A percentile compares a stretch with the other conserved stretches of the same genome.
phyloP scores from a whole-genome alignment of 2,888 invertebrate genomes.

The Apoderus coryli region DNA sequence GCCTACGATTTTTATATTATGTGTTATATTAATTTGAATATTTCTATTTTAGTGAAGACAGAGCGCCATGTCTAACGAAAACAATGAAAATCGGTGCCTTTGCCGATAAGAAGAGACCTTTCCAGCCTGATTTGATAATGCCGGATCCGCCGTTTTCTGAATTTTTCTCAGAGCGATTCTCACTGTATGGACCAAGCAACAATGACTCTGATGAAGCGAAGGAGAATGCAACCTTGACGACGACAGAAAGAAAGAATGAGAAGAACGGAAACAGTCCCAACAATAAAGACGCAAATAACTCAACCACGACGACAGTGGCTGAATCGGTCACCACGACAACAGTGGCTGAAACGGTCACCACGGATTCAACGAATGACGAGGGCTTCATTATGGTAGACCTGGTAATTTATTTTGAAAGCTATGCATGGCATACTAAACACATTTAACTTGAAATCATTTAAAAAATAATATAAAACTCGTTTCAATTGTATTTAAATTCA shows the following conservation, averaged over 20 bases:
- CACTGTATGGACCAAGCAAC: slow-evolving; percentile 15
- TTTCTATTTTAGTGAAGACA: slow-evolving; percentile 43
- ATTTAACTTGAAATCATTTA: too few species aligned
- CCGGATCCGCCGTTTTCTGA: slow-evolving; percentile 53
- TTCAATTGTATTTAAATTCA: too few species aligned
- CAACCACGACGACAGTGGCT: slow-evolving; percentile 13
- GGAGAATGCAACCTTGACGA: slow-evolving; percentile 10
- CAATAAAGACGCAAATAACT: slow-evolving; percentile 11
- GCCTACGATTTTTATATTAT: slow-evolving; percentile 4
- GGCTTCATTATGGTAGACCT: slow-evolving; percentile 60
- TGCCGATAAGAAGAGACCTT: slow-evolving; percentile 49
- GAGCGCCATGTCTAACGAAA: slow-evolving; percentile 51
- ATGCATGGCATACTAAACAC: too few species aligned
- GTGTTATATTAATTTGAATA: slow-evolving; percentile 10
- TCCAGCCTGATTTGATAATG: slow-evolving; percentile 38
- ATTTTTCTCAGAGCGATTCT: slow-evolving; percentile 30
- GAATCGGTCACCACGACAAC: slow-evolving; percentile 26
- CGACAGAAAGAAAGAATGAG: not conserved
- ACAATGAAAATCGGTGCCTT: slow-evolving; percentile 67
- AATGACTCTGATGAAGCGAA: slow-evolving; percentile 12
- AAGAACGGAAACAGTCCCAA: slow-evolving; percentile 2
- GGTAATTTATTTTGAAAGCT: slow-evolving; percentile 36
- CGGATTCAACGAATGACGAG: slow-evolving; percentile 40
- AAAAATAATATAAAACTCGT: too few species aligned
- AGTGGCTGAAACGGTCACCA: slow-evolving; percentile 34